Base-by-base conservation (phyloP, 2,888 invertebrate genomes). In the Ditula angustiorana region DNA sequence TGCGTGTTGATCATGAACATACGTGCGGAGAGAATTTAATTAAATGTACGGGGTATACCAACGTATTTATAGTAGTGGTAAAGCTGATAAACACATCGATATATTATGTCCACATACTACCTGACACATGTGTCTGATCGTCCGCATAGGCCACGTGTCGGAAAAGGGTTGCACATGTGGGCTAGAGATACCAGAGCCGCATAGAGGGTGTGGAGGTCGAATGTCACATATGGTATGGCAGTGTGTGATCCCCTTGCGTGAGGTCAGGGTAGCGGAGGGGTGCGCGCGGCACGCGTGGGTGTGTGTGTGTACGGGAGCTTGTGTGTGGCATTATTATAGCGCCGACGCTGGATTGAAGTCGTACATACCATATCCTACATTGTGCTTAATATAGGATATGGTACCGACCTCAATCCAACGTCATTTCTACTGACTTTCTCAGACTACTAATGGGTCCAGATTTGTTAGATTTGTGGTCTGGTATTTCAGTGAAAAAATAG, bases 121-220 rank as follows among this genome's bases (percentile, higher is more conserved):
- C 56, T 57, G 63, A 63, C 57, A 57, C 53, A 59, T 64, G 53
- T 53, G 53, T 64, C 58, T 53, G 52, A 30, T 30, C 30, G 59
- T 59, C 37, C 64, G 49, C 52, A 64, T 64, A 64, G 76, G 74
- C 71, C 82, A 85, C 83, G 85, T 86, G 85, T 81, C 78, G 72
- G 80, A 86, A 64, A 92, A 92, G 92, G 92, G 92, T 92, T 92
- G 88, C 88, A 88, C 92, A 90, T 92, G 92, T 92, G 90, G 87
- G 89, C 89, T 90, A 88, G 79, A 83, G 86, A 84, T 85, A 92
- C 90, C 81, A 92, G 90, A 90, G 74, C 66, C 73, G 61, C 88
- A 93, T 77, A 78, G 73, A 60, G 58, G 65, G 69, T 65, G 67
- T 71, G 74, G 82, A 86, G 85, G 69, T 81, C 61, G 69, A 74